Evolutionary conservation across 2,113 vertebrate genomes (phyloP).

Genomic region (Ranitomeya variabilis): DNA sequence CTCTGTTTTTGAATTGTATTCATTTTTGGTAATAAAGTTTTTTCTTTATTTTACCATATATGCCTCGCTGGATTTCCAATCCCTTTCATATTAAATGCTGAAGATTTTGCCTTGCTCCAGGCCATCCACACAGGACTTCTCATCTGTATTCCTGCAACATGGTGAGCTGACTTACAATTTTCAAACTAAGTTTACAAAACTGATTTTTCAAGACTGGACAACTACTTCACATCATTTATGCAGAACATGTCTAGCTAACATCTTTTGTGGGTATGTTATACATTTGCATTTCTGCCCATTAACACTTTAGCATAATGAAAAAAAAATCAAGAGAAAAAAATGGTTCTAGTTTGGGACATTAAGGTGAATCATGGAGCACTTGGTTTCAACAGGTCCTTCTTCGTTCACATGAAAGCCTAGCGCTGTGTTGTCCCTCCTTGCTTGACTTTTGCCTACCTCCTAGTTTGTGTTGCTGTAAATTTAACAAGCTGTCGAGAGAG

Average conservation of each 20-base stretch:
- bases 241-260: background rate
- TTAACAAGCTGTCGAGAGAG: conserved; percentile 34
- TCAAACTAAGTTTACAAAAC: background rate
- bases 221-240: background rate
- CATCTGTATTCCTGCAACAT: too few species aligned
- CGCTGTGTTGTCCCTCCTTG: background rate
- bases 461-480: conserved; percentile 8
- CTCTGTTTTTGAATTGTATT: too few species aligned
- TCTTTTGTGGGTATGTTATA: background rate
- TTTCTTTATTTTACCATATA: too few species aligned
- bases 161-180: too few species aligned
- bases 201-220: background rate
- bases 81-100: too few species aligned
- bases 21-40: too few species aligned
- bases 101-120: too few species aligned
- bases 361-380: background rate
- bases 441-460: conserved; percentile 10
- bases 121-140: too few species aligned
- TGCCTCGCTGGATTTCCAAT: too few species aligned
- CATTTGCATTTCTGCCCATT: background rate
- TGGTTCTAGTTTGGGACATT: background rate
- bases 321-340: background rate
- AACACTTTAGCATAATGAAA: background rate
- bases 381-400: background rate
- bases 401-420: background rate